Evolutionary conservation across 2,113 vertebrate species (phyloP).

Genomic region (Zosterops pallidus): DNA sequence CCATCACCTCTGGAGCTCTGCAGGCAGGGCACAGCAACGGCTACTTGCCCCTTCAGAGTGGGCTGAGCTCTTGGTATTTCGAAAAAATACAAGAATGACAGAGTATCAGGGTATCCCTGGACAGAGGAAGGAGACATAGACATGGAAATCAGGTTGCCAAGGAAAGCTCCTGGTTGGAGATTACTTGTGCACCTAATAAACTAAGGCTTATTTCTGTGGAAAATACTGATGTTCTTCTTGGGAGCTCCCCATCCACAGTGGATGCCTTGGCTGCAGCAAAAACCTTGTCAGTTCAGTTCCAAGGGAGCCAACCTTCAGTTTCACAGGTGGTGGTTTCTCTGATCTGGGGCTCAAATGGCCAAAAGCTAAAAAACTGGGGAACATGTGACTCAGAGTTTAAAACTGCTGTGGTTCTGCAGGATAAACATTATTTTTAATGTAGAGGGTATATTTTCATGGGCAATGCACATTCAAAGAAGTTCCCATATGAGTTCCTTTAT

Average conservation of each 20-base stretch:
- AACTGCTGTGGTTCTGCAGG: not conserved
- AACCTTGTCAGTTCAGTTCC: not conserved
- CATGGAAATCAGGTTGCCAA: not conserved
- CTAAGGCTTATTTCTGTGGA: not conserved
- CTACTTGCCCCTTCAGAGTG: not conserved
- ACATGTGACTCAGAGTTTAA: not conserved
- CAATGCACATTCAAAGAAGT: not conserved
- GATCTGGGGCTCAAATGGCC: not conserved
- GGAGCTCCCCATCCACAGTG: not conserved
- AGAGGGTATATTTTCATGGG: not conserved
- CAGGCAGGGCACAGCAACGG: not conserved
- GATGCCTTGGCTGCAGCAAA: not conserved
- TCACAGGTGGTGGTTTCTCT: not conserved
- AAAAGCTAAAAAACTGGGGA: not conserved
- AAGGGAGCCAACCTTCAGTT: accelerated
- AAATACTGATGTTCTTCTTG: not conserved
- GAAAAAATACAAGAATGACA: accelerated
- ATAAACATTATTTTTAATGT: not conserved
- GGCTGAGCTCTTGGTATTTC: not conserved
- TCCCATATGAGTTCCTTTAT: not conserved
- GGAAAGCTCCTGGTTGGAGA: not conserved
- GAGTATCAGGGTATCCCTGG: not conserved
- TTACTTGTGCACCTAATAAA: accelerated
- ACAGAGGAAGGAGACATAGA: not conserved
- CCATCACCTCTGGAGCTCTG: not conserved